Percentiles rank a stretch among this genome's conserved stretches.
Evolutionary conservation across 2,113 vertebrate species (phyloP).

Genomic region (Fregata magnificens): DNA sequence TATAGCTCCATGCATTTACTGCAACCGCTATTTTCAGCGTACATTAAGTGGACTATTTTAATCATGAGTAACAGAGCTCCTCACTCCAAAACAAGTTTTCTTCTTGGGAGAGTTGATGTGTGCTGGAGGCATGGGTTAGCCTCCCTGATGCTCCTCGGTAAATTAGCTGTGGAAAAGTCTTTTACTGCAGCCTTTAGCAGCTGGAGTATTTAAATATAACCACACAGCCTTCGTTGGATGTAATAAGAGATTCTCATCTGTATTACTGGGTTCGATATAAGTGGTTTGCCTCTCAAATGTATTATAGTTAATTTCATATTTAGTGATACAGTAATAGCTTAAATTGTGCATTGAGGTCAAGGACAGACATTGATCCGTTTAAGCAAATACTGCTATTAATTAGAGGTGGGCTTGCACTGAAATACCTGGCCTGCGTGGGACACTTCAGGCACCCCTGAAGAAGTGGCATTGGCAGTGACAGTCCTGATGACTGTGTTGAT

Average conservation of each 20-base stretch:
- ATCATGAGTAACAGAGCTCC: neutral
- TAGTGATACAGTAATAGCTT: constrained; percentile 46
- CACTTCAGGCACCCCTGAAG: neutral
- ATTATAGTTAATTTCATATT: constrained; percentile 32
- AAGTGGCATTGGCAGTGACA: neutral
- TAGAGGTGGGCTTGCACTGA: constrained; percentile 53
- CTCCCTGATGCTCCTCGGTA: neutral
- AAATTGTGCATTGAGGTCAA: constrained; percentile 49
- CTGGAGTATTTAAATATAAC: neutral
- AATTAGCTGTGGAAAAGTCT: neutral
- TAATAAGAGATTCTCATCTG: constrained; percentile 21
- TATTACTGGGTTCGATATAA: constrained; percentile 12
- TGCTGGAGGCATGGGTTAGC: neutral
- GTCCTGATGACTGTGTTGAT: neutral
- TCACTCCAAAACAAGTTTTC: neutral
- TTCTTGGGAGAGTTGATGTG: neutral
- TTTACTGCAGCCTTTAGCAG: neutral
- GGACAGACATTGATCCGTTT: constrained; percentile 54
- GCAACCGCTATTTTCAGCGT: neutral
- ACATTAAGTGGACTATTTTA: neutral
- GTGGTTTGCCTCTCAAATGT: constrained; percentile 55
- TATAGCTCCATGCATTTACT: neutral
- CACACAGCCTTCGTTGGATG: neutral
- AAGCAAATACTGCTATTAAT: constrained; percentile 69
- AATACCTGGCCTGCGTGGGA: neutral